Percentiles rank a stretch among this genome's conserved stretches.
Evolutionary conservation across 2,797 vertebrate genomes (phyloP).

Genomic region (Enteromius paludinosus): DNA sequence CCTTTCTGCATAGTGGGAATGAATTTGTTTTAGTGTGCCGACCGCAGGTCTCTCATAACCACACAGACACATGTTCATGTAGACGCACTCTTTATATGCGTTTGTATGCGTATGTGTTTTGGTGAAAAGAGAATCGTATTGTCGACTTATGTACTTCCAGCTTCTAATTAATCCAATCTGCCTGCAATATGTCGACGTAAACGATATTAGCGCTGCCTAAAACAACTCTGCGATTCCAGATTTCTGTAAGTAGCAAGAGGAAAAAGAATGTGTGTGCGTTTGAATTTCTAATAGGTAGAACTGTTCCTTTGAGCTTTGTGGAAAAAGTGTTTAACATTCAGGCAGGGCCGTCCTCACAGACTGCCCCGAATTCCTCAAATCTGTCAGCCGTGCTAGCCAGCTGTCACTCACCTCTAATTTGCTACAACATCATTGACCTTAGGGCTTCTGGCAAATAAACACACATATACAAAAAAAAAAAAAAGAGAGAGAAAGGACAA

Average conservation of each 20-base stretch:
- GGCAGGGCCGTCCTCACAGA: constrained; percentile 40
- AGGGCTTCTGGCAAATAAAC: constrained; percentile 32
- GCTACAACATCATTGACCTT: constrained; percentile 38
- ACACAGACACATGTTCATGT: constrained; percentile 23
- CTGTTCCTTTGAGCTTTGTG: constrained; percentile 58
- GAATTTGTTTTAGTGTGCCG: constrained; percentile 27
- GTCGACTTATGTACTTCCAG: neutral
- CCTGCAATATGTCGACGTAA: constrained; percentile 19
- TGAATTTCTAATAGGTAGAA: constrained; percentile 59
- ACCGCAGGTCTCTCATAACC: constrained; percentile 37
- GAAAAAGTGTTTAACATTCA: constrained; percentile 61
- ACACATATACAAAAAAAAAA: neutral
- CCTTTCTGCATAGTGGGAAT: constrained; percentile 31
- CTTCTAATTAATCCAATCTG: constrained; percentile 24
- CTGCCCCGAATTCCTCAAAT: constrained; percentile 48
- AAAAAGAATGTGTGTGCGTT: constrained; percentile 37
- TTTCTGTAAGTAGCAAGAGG: constrained; percentile 33
- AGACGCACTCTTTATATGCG: neutral
- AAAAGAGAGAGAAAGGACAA: neutral
- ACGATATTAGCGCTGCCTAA: constrained; percentile 8
- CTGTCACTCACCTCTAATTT: constrained; percentile 59
- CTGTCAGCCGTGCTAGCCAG: constrained; percentile 38
- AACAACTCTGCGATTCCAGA: constrained; percentile 26
- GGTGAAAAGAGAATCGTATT: constrained; percentile 14
- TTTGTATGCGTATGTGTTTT: neutral